Conservation (phyloP, 2,113 vertebrate species). For the Hemibagrus wyckioides region DNA sequence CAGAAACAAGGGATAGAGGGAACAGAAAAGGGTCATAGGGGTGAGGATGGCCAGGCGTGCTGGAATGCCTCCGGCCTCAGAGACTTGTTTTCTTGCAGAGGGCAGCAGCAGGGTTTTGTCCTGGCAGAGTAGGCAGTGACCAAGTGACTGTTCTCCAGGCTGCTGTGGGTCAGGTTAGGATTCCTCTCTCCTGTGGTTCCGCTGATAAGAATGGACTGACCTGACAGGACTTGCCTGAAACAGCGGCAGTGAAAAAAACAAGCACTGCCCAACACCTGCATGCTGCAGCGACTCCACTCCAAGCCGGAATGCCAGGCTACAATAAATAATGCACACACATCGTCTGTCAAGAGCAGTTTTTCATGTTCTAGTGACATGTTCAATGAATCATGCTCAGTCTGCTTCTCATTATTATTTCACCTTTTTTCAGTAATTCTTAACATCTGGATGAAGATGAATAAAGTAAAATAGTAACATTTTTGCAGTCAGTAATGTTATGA, state of each 20-base stretch:
- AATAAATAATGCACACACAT: conserved; percentile 37
- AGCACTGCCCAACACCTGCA: conserved; percentile 26
- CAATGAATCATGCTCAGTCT: not conserved
- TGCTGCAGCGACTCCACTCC: conserved; percentile 28
- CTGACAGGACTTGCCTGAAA: conserved; percentile 25
- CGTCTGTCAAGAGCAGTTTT: not conserved
- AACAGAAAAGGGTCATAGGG: conserved; percentile 1
- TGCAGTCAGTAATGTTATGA: no score
- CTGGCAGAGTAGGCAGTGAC: not conserved
- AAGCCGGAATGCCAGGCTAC: conserved; percentile 24
- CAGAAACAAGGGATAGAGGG: not conserved
- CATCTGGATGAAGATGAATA: not conserved
- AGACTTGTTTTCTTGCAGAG: conserved; percentile 37
- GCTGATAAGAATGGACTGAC: conserved; percentile 40
- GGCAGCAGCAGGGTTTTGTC: conserved; percentile 27
- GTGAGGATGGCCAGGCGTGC: not conserved
- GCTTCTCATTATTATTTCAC: conserved; percentile 7
- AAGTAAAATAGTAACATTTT: not conserved
- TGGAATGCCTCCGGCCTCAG: conserved; percentile 14
- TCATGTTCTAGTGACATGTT: conserved; percentile 9
- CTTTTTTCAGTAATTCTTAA: not conserved
- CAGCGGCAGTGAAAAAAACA: conserved; percentile 10
- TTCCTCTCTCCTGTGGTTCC: conserved; percentile 17
- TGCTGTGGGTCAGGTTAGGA: conserved; percentile 18
- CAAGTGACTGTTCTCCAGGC: conserved; percentile 22